Evolutionary conservation across 1,140 invertebrate genomes (phyloP), one percentile per base, ranked within the genome.

Genomic region (Phenacoccus solenopsis): DNA sequence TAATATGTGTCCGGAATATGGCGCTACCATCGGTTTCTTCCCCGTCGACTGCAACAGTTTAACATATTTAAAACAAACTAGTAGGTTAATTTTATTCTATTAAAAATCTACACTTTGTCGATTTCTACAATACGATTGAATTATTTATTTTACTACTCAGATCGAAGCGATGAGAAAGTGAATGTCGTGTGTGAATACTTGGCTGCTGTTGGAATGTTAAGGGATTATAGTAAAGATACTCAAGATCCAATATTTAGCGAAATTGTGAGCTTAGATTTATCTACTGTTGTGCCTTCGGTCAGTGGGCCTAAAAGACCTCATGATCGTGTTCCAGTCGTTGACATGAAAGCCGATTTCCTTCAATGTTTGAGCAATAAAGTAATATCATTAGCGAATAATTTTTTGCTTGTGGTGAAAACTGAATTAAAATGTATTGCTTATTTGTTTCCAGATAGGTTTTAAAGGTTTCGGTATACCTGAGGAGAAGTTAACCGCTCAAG

Each of bases 1-100:
- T 32, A 98, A 98, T 80, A 98, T 98, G 96, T 97, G 93, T 78
- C 96, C 96, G 0, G 96, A 98, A 81, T 98, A 98, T 79, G 91
- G 97, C 24, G 96, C 96, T 9, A 98, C 96, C 0, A 88, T 96
- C 73, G 96, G 91, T 0, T 98, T 90, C 78, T 99, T 99, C 81
- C 93, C 97, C 1, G 90, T 98, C 0, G 97, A 99, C 81, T 79
- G 85, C 25, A 86, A 88, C 38, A 94, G 92, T 28, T 82, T 98
- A 22, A 79, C 82, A 28, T 98, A 98, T 77, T 84, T 98, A 28
- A 79, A 80, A 61, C 93, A 97, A 82, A 98, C 94, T 72, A 93
- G 94, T 94, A 79, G 80, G 80, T 79, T 30, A 49, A 38, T n/a
- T n/a, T n/a, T n/a, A n/a, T n/a, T n/a, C 30, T 32, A 32, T 13